These are phyloP conservation scores for Lycia hirtaria DNA, from an alignment of 2,888 invertebrate species.

Conservation along the genomic window DNA sequence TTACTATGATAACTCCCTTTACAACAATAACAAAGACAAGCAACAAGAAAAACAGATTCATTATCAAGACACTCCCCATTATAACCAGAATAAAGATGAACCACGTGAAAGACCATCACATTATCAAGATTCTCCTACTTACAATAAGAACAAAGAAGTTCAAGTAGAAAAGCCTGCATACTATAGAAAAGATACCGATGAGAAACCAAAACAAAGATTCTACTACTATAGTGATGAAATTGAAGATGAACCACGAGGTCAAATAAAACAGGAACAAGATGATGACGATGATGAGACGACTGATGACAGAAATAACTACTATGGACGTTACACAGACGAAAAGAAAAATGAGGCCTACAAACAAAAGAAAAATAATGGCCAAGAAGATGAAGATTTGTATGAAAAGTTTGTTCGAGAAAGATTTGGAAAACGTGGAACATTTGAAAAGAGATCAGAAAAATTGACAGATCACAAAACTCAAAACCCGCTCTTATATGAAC, in stretches of 20 bases:
- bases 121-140: conserved; percentile 51
- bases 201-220: conserved; percentile 47
- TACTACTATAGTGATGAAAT: conserved; percentile 56
- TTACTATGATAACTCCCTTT: conserved; percentile 50
- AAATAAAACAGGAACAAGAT: conserved; percentile 40
- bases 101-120: conserved; percentile 27
- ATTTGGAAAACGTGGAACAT: conserved; percentile 72
- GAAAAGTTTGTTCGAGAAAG: conserved; percentile 79
- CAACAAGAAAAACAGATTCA: conserved; percentile 33
- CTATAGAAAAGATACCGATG: conserved; percentile 37
- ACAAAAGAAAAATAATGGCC: conserved; percentile 49
- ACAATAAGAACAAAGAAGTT: conserved; percentile 45
- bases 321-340: conserved; percentile 43
- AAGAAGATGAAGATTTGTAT: conserved; percentile 65
- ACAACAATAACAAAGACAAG: conserved; percentile 45
- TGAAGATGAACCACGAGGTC: conserved; percentile 37
- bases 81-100: conserved; percentile 37
- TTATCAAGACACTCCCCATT: not conserved
- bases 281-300: conserved; percentile 45
- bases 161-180: conserved; percentile 35
- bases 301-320: conserved; percentile 30
- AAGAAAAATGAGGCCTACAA: conserved; percentile 54
- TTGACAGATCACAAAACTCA: conserved; percentile 51
- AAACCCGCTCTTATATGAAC: conserved; percentile 64
- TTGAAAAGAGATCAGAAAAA: conserved; percentile 66